Conservation (phyloP, 1,140 invertebrate species). For the Oreohelix idahoensis region DNA sequence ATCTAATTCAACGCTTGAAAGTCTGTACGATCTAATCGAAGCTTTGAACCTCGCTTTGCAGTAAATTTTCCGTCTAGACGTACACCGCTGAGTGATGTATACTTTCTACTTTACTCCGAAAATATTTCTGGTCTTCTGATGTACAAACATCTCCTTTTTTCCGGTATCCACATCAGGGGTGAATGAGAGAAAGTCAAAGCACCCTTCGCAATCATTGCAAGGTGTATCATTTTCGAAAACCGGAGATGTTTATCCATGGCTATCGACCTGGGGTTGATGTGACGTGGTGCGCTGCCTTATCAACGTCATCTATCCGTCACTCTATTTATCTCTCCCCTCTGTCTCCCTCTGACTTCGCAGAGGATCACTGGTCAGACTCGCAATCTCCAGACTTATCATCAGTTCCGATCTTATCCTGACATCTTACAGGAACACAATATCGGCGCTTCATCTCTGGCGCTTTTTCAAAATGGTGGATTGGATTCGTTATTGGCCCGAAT, state of each 20-base stretch:
- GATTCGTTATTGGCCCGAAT: slow-evolving; percentile 31
- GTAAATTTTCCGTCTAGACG: not conserved
- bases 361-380: slow-evolving; percentile 27
- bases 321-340: not conserved
- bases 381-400: slow-evolving; percentile 24
- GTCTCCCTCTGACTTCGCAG: slow-evolving; percentile 5
- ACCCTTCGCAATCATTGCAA: not conserved
- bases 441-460: slow-evolving; percentile 29
- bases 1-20: not conserved
- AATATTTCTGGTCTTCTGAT: not conserved
- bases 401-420: slow-evolving; percentile 25
- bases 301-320: slow-evolving; percentile 22
- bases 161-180: not conserved
- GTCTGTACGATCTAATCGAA: not conserved
- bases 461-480: slow-evolving; percentile 35
- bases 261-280: slow-evolving; percentile 6
- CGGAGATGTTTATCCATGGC: slow-evolving; percentile 7
- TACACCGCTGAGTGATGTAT: not conserved
- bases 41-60: not conserved
- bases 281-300: slow-evolving; percentile 28
- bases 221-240: not conserved
- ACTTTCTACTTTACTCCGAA: too few relatives aligned
- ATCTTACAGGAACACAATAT: slow-evolving; percentile 23
- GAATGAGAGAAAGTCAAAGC: not conserved
- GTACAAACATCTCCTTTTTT: too few relatives aligned